Evolutionary conservation across 1,140 invertebrate genomes (phyloP).

Genomic region (Plodia interpunctella): DNA sequence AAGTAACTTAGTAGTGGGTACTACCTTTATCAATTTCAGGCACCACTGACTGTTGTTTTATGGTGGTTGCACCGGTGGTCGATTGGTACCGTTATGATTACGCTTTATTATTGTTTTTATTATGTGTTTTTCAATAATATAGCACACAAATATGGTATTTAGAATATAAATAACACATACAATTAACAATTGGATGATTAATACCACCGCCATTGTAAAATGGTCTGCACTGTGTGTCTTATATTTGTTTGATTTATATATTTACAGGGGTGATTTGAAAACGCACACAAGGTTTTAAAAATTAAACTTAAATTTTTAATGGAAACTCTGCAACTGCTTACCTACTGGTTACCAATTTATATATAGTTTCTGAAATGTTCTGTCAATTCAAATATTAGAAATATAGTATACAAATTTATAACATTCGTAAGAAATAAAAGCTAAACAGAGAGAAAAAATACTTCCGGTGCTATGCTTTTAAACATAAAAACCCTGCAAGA

Average conservation of each 20-base stretch:
- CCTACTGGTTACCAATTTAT: no score
- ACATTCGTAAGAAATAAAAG: no score
- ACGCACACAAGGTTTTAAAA: no score
- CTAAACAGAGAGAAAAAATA: no score
- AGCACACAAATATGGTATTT: background rate
- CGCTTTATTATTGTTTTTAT: constrained; percentile 16
- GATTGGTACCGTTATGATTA: constrained; percentile 22
- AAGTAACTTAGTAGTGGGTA: constrained; percentile 38
- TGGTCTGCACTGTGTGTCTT: background rate
- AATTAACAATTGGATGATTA: background rate
- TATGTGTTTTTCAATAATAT: constrained; percentile 8
- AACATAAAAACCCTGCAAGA: constrained; percentile 32
- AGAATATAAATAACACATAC: background rate
- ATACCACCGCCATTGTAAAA: constrained; percentile 2
- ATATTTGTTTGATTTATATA: no score
- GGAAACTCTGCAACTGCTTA: no score
- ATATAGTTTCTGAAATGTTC: no score
- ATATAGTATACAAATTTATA: no score
- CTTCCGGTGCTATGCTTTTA: background rate
- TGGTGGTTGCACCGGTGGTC: constrained; percentile 38
- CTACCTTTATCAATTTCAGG: constrained; percentile 48
- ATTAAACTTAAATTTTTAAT: no score
- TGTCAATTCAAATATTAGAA: no score
- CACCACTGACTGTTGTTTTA: constrained; percentile 40
- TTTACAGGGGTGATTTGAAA: no score